Conservation (phyloP, 2,113 vertebrate species). For the Notechis scutatus region DNA sequence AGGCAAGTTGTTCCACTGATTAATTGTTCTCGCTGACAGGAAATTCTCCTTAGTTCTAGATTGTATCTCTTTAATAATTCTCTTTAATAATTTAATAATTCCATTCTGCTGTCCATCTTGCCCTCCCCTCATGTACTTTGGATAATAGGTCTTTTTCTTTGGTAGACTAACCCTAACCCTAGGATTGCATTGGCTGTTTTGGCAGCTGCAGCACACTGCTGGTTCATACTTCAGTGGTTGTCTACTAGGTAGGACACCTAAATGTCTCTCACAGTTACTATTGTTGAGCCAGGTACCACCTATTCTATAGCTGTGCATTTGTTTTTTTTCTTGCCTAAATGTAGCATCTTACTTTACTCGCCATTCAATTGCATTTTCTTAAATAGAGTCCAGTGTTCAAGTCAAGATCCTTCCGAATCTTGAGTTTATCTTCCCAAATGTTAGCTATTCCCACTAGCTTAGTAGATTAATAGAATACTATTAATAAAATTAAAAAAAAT, state of each 20-base stretch:
- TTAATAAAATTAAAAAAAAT: background rate
- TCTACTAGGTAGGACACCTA: background rate
- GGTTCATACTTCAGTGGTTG: background rate
- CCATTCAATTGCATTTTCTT: background rate
- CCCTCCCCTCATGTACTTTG: background rate
- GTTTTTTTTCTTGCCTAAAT: background rate
- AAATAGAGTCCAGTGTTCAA: background rate
- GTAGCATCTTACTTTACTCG: background rate
- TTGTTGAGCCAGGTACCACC: background rate
- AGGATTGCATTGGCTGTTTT: no score
- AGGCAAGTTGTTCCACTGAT: background rate
- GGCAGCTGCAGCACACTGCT: no score
- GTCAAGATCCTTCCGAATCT: background rate
- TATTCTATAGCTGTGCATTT: background rate
- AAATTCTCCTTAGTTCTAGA: background rate
- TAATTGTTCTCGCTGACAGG: background rate
- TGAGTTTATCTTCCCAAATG: background rate
- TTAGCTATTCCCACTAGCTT: background rate
- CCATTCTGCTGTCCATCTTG: background rate
- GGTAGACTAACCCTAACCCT: background rate
- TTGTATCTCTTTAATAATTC: background rate
- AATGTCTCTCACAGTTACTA: background rate
- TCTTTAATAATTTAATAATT: background rate
- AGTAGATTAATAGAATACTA: background rate
- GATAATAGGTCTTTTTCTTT: background rate